Evolutionary conservation across 2,797 vertebrate species (phyloP).

Genomic region (Selene dorsalis): DNA sequence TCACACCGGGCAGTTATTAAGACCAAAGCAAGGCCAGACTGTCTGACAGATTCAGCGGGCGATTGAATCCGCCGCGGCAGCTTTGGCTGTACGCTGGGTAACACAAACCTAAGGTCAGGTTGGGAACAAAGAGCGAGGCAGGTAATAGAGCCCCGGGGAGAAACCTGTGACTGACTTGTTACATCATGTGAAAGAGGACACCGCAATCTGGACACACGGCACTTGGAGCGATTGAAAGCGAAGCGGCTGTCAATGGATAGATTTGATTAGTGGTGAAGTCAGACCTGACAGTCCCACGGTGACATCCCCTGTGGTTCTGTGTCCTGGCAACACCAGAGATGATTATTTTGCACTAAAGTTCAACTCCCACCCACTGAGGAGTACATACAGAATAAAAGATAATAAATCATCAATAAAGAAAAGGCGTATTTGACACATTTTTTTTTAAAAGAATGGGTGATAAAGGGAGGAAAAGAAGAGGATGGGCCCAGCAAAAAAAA

Average conservation of each 20-base stretch:
- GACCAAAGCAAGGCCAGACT: conserved; percentile 34
- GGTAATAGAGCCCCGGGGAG: conserved; percentile 56
- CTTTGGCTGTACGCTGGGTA: conserved; percentile 3
- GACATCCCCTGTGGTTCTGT: not conserved
- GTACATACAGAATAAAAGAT: not conserved
- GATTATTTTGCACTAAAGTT: not conserved
- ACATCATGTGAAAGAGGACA: conserved; percentile 62
- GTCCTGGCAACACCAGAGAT: not conserved
- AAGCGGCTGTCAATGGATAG: conserved; percentile 20
- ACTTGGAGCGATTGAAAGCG: conserved; percentile 42
- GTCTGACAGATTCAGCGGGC: conserved; percentile 37
- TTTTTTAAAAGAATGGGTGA: not conserved
- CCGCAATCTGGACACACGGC: conserved; percentile 46
- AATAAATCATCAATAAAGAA: not conserved
- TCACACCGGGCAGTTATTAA: conserved; percentile 39
- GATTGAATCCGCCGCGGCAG: conserved; percentile 27
- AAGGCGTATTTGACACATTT: conserved; percentile 10
- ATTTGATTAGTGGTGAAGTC: conserved; percentile 39
- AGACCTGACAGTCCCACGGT: conserved; percentile 25
- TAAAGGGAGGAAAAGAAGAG: not conserved
- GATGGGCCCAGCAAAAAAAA: not conserved
- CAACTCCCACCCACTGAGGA: not conserved
- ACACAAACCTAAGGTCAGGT: conserved; percentile 39
- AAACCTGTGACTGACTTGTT: conserved; percentile 55
- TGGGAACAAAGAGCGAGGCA: conserved; percentile 49